Evolutionary conservation across 2,113 vertebrate genomes (phyloP), one percentile per base, ranked within the genome.

Genomic region (Struthidea cinerea): DNA sequence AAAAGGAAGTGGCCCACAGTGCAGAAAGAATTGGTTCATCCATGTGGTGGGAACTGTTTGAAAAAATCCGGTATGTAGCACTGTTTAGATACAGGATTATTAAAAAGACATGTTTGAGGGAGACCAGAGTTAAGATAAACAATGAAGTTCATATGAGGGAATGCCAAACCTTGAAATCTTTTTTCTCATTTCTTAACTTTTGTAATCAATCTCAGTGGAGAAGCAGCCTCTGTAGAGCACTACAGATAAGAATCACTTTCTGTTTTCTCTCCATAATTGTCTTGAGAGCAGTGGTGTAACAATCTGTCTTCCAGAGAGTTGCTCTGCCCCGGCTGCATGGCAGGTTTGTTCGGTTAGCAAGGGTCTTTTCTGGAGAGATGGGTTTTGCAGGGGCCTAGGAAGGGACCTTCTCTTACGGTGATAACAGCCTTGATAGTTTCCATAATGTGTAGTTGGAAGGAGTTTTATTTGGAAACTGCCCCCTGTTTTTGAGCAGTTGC

Each of bases 321-420:
- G 26, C 47, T 71, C 33, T 87, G 50, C 59, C 61, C n/a, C 0
- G 0, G 39, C 37, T 74, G 70, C 27, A 0, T 1, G 4, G n/a
- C 69, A 87, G 70, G 6, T 55, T 63, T 49, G 44, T 47, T 85
- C 9, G 8, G 37, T n/a, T 63, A 42, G 69, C 1, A 2, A 76
- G 41, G 32, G 8, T 32, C 59, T 78, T 65, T 61, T 39, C 61
- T 82, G 84, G 11, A 59, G 33, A 52, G 59, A 68, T 75, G 44
- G 28, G n/a, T 67, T 85, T 79, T 0, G 0, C 0, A 6, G 47
- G 65, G 19, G 22, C 59, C 22, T n/a, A 1, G 14, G 35, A 59
- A 59, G 12, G 33, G 19, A 13, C 27, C 1, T 96, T 75, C 63
- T 46, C 26, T 61, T 71, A 4, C 15, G 30, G 44, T 76, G 35